phyloP scores from a whole-genome alignment of 2,113 vertebrate genomes.

The Girardinichthys multiradiatus region DNA sequence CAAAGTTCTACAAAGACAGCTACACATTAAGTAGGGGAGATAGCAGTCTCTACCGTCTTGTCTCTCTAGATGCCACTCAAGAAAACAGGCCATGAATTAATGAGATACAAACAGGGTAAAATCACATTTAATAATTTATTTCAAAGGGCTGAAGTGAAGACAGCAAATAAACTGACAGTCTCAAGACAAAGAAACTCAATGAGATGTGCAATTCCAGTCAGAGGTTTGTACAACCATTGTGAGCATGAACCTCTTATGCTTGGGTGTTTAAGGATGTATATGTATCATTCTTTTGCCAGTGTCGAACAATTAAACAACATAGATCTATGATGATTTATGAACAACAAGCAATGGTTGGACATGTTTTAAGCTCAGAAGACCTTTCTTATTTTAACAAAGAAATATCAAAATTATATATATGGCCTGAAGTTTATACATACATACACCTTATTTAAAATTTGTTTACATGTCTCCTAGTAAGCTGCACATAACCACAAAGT shows the following conservation, averaged over 20 bases:
- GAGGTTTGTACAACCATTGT: background rate
- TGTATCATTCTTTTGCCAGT: background rate
- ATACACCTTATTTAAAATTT: too few relatives aligned
- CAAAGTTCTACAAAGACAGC: slow-evolving; percentile 58
- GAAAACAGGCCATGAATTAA: slow-evolving; percentile 49
- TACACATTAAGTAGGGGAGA: slow-evolving; percentile 55
- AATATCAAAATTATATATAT: background rate
- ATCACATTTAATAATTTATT: slow-evolving; percentile 14
- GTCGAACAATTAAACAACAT: too few relatives aligned
- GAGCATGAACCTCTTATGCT: background rate
- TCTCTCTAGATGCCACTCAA: slow-evolving; percentile 51
- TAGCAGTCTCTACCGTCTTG: slow-evolving; percentile 46
- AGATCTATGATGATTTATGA: too few relatives aligned
- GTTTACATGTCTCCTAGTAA: too few relatives aligned
- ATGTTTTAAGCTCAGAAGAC: background rate
- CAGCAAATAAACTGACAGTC: background rate
- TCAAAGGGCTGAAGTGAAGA: slow-evolving; percentile 3
- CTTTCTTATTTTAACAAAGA: background rate
- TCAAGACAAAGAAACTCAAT: slow-evolving; percentile 3
- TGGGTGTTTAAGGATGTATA: background rate
- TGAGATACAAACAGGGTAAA: slow-evolving; percentile 30
- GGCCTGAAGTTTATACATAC: background rate
- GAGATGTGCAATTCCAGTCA: background rate
- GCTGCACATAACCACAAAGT: too few relatives aligned
- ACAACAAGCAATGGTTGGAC: background rate